phyloP scores from a whole-genome alignment of 2,797 vertebrate species.

The Mallotus villosus region DNA sequence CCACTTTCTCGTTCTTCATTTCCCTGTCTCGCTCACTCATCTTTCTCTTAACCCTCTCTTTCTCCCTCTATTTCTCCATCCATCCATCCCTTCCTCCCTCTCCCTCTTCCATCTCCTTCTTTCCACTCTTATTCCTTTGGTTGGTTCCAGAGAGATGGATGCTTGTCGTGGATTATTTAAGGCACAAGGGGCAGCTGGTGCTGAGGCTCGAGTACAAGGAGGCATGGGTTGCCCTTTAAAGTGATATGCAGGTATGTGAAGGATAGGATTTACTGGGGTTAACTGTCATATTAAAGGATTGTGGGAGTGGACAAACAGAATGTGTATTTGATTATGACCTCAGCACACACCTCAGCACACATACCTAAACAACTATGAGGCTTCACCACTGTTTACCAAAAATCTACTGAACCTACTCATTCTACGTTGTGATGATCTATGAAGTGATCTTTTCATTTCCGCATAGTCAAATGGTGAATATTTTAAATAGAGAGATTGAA shows the following conservation, averaged over 20 bases:
- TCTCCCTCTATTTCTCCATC: not conserved
- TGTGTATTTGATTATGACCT: not conserved
- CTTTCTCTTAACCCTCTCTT: not conserved
- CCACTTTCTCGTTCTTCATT: not conserved
- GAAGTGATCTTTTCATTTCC: not conserved
- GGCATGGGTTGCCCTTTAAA: conserved; percentile 6
- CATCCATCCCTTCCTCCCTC: not conserved
- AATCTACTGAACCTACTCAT: not conserved
- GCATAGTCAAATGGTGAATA: conserved; percentile 8
- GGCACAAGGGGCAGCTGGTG: conserved; percentile 5
- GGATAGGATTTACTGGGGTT: not conserved
- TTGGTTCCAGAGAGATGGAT: conserved; percentile 12
- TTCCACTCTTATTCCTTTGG: not conserved
- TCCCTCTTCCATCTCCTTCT: not conserved
- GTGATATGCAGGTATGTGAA: conserved; percentile 12
- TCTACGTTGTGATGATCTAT: not conserved
- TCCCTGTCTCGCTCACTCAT: not conserved
- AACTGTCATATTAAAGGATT: not conserved
- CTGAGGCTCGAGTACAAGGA: conserved; percentile 8
- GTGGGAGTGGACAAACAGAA: not conserved
- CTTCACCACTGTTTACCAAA: not conserved
- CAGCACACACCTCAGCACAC: not conserved
- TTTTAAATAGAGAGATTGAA: not conserved
- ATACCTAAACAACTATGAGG: not conserved
- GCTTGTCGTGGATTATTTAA: conserved; percentile 37